Evolutionary conservation across 2,888 invertebrate species (phyloP), one percentile per base, ranked within the genome.

Genomic region (Micoletzkya japonica): DNA sequence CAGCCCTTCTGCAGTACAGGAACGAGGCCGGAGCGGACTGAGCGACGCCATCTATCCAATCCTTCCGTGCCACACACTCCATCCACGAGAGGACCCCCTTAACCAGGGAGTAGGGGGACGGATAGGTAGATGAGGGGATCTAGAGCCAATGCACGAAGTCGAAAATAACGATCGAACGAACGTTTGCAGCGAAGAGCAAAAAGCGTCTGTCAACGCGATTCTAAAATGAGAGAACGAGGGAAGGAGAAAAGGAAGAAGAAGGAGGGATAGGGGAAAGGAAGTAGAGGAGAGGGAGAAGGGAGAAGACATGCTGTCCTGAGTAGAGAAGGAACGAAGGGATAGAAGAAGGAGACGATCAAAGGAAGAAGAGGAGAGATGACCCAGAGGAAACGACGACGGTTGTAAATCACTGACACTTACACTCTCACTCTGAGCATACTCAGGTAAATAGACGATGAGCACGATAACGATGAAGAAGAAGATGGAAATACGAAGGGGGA

Each of bases 1-100:
- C 79, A 24, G 83, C 82, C 71, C 83, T 74, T 54, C 81, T 74
- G 64, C 81, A 82, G 73, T 72, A 49, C 70, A 72, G 70, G 77
- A 78, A 49, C 73, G 73, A 49, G 4, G 75, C 75, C 10, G 80
- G 80, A 2, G 79, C 80, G 37, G 80, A 80, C 52, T 80, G 80
- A 52, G 80, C 76, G 26, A 73, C 70, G 0, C 54, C 66, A 10
- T 63, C 63, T 20, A 36, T 39, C 4, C 17, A 26, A 30, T 57
- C 58, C 24, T 57, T 34, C 7, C 34, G 32, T 20, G 60, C 60
- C 58, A 68, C 1, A 32, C 68, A 68, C 34, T 68, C 68, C 68
- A 68, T 68, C n/a, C 20, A 61, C 17, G n/a, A n/a, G 14, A 44
- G n/a, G n/a, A 17, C 49, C 49, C n/a, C 49, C 20, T 59, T 28